Evolutionary conservation across 2,113 vertebrate species (phyloP), one percentile per base, ranked within the genome.

Genomic region (Gymnogyps californianus): DNA sequence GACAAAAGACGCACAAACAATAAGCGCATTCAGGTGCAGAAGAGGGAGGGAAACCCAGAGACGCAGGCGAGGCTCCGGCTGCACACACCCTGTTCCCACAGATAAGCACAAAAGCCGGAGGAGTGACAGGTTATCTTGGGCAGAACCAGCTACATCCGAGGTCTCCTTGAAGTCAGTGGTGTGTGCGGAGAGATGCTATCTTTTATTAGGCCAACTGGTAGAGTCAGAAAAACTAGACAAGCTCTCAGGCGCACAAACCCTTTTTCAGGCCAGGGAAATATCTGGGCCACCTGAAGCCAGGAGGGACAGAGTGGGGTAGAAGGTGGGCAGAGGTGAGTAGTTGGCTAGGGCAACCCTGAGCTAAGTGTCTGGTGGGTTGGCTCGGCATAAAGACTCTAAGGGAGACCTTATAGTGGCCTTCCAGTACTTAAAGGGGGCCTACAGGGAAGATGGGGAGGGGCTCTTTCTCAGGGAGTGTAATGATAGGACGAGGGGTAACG

Each of bases 71-170:
- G 88, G 76, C 82, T 94, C 83, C 83, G 0, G 21, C 90, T 94
- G 75, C 86, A 81, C 96, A 97, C 95, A 29, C 95, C 93, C 93
- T 64, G 91, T 96, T 96, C 93, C 94, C 97, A 97, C 84, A 94
- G 94, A 96, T 93, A 95, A 92, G 83, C 87, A 91, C 87, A 76
- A 89, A 89, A 96, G 87, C 40, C 0, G 2, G 84, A 87, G 93
- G 93, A 93, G 93, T 52, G 89, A 93, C 87, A 77, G 81, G 89
- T 96, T 96, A 84, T 91, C 86, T 79, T 42, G 83, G 69, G 91
- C 89, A 90, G 82, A 91, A 83, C 78, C 67, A 84, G 90, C 84
- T 83, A 31, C 70, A 10, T 16, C 21, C 54, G 2, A 87, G 83
- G 91, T 70, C 92, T 79, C 91, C 94, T 87, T 95, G 94, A 97